phyloP scores from a whole-genome alignment of 1,140 invertebrate species.

The Brachionus plicatilis region DNA sequence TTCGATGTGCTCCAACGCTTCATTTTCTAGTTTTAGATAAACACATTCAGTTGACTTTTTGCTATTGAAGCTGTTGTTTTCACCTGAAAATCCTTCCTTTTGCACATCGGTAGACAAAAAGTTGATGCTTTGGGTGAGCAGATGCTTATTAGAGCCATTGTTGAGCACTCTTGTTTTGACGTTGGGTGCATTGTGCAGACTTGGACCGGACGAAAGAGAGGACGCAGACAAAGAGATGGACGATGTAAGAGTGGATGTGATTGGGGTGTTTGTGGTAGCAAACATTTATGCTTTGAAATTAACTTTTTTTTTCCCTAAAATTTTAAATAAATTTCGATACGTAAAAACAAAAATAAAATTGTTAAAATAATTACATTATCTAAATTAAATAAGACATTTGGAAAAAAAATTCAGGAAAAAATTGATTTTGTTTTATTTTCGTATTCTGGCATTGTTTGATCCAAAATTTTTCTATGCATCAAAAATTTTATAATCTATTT shows the following conservation, averaged over 20 bases:
- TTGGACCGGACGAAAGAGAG: background rate
- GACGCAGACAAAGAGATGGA: background rate
- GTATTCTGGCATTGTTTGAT: background rate
- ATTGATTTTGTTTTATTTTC: background rate
- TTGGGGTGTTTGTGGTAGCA: background rate
- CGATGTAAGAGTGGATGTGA: background rate
- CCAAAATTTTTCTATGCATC: background rate
- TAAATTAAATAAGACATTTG: background rate
- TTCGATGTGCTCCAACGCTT: slow-evolving; percentile 16
- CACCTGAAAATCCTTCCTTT: background rate
- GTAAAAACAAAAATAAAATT: background rate
- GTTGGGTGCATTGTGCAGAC: background rate
- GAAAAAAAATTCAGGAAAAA: background rate
- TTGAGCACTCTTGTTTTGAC: background rate
- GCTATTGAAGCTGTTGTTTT: background rate
- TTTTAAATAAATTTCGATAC: background rate
- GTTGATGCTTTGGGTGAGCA: background rate
- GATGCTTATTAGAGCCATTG: background rate
- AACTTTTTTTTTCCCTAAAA: background rate
- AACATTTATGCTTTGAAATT: background rate
- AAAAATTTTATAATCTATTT: background rate
- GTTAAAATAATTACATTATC: slow-evolving; percentile 14
- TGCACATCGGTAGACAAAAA: slow-evolving; percentile 8
- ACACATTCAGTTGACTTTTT: background rate
- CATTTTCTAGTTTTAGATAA: slow-evolving; percentile 18